These are phyloP conservation scores for Bubo blakistoni DNA, from an alignment of 2,113 vertebrate genomes.

Conservation along the genomic window DNA sequence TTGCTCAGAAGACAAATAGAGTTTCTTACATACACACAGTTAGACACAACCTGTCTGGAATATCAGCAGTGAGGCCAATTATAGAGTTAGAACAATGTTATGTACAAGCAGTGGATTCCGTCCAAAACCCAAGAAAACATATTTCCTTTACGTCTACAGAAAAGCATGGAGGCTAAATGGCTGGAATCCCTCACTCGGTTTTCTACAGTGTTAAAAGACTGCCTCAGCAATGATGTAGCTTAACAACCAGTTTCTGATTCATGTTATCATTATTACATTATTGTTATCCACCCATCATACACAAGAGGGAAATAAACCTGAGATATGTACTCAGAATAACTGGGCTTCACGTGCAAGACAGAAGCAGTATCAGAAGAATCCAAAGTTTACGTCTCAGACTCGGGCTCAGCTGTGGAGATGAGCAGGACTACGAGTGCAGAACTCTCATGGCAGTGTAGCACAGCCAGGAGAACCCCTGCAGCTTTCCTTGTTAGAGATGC, in stretches of 20 bases:
- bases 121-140: not conserved
- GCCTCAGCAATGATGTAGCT: not conserved
- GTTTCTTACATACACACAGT: not conserved
- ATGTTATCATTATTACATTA: not conserved
- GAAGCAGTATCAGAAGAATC: not conserved
- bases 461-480: not conserved
- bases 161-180: not conserved
- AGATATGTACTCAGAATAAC: not conserved
- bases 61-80: not conserved
- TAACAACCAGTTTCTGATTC: not conserved
- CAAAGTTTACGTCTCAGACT: not conserved
- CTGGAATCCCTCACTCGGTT: not conserved
- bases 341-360: not conserved
- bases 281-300: not conserved
- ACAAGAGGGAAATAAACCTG: not conserved
- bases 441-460: not conserved
- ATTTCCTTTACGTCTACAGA: not conserved
- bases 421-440: not conserved
- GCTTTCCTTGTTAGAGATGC: not conserved
- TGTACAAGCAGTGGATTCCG: not conserved
- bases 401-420: accelerated
- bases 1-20: not conserved
- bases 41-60: not conserved
- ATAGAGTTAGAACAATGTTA: not conserved
- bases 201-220: not conserved